phyloP scores from a whole-genome alignment of 1,140 invertebrate genomes.

The Parapsyche elsis region DNA sequence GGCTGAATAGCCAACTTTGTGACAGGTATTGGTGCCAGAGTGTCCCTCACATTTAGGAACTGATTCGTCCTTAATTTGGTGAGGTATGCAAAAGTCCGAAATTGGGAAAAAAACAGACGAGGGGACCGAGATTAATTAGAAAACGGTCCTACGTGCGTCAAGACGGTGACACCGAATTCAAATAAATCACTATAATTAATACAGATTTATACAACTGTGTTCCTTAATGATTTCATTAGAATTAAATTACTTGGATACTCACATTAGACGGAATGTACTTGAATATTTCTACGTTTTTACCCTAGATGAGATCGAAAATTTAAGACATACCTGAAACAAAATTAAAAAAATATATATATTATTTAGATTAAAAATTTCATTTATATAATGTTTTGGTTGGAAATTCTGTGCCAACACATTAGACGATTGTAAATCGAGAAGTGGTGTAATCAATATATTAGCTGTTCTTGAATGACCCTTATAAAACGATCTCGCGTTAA shows the following conservation, averaged over 20 bases:
- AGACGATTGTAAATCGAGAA: conserved; percentile 18
- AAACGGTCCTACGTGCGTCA: background rate
- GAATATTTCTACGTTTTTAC: too few relatives aligned
- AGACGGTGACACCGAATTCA: background rate
- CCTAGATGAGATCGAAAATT: background rate
- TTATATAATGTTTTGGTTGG: background rate
- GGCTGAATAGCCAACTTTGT: conserved; percentile 28
- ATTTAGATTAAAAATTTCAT: conserved; percentile 9
- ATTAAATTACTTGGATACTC: too few relatives aligned
- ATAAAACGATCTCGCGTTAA: conserved; percentile 28
- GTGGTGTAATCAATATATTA: conserved; percentile 27
- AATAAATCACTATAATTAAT: conserved; percentile 8
- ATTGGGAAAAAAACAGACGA: background rate
- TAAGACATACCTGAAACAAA: conserved; percentile 4
- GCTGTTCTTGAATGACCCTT: background rate
- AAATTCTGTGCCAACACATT: background rate
- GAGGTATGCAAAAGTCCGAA: conserved; percentile 11
- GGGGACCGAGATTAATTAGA: conserved; percentile 1
- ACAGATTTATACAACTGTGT: background rate
- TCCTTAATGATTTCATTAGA: background rate
- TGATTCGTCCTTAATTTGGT: conserved; percentile 30
- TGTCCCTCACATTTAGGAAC: conserved; percentile 24
- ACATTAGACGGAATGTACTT: too few relatives aligned
- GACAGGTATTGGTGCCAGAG: conserved; percentile 33
- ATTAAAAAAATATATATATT: too few relatives aligned